These are phyloP conservation scores for Ophraella communa DNA, from an alignment of 2,888 invertebrate species.

Conservation along the genomic window DNA sequence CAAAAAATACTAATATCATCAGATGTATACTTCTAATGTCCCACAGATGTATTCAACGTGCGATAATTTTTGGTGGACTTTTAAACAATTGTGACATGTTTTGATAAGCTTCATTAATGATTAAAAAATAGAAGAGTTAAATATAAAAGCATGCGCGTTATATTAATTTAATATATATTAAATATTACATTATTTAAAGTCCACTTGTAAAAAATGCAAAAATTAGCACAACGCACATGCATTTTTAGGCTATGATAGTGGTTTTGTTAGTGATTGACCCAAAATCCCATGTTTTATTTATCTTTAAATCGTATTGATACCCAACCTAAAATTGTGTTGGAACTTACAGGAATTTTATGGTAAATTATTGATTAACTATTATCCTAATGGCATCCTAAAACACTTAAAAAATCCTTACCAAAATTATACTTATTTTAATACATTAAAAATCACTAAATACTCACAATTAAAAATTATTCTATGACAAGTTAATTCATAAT, in stretches of 20 bases:
- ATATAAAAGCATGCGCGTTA: constrained; percentile 46
- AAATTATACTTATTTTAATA: neutral
- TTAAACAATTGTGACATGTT: constrained; percentile 51
- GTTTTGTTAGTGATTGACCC: constrained; percentile 12
- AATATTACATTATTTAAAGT: constrained; percentile 58
- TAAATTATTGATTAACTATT: neutral
- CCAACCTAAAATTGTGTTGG: neutral
- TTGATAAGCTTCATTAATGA: constrained; percentile 22
- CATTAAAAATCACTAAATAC: no score
- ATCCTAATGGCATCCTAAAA: neutral
- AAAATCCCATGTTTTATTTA: neutral
- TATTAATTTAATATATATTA: constrained; percentile 36
- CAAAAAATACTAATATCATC: constrained; percentile 2
- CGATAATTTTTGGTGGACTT: constrained; percentile 59
- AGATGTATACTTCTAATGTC: constrained; percentile 7
- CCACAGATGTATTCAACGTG: neutral
- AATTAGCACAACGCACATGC: constrained; percentile 41
- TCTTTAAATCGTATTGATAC: neutral
- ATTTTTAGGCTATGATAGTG: constrained; percentile 16
- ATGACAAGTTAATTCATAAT: no score
- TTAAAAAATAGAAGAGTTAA: constrained; percentile 19
- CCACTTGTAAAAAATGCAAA: constrained; percentile 54
- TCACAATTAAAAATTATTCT: no score
- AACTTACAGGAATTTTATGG: constrained; percentile 9
- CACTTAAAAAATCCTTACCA: neutral